Base-by-base conservation (phyloP, 2,888 invertebrate genomes). In the Eupithecia centaureata region DNA sequence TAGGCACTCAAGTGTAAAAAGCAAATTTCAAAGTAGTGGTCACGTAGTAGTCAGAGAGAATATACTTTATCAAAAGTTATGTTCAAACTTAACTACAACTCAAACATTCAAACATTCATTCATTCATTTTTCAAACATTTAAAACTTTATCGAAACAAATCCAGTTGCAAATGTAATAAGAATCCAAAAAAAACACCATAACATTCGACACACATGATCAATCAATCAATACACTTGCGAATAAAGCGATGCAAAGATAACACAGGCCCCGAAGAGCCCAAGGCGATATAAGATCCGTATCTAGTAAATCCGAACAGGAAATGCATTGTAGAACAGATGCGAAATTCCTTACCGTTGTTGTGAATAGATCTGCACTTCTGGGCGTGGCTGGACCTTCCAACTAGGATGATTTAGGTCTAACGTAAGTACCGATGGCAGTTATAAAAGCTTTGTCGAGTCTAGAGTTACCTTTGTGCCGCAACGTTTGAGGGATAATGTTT, bases 271-370 rank as follows among this genome's bases (percentile, higher is more conserved):
- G 87, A 84, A 88, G 28, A 85, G 84, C 88, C 86, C 79, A 71
- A 83, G 88, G 88, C 89, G 86, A 89, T 83, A 86, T 77, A 74
- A 86, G 90, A 91, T 90, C 85, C 83, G 85, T 86, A 91, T 91
- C 92, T 86, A 78, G 79, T 90, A 92, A 57, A 92, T 91, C 91
- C 92, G 88, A 86, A 91, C 93, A 92, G 93, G 93, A 93, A 93
- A 82, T 79, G 83, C 84, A 87, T 92, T 93, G 91, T 91, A 75
- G 76, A 84, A 86, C 92, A 92, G 92, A 93, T 92, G 93, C 90
- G 91, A 92, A 92, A 93, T 92, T 87, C 92, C 90, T 59, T 56
- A 69, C 62, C 25, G 58, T 82, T 77, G 77, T 76, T 80, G 71
- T 78, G 79, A 84, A 86, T 84, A 78, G 52, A 68, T 65, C 65